Base-by-base conservation (phyloP, 1,140 invertebrate species). In the Aphidius ervi region DNA sequence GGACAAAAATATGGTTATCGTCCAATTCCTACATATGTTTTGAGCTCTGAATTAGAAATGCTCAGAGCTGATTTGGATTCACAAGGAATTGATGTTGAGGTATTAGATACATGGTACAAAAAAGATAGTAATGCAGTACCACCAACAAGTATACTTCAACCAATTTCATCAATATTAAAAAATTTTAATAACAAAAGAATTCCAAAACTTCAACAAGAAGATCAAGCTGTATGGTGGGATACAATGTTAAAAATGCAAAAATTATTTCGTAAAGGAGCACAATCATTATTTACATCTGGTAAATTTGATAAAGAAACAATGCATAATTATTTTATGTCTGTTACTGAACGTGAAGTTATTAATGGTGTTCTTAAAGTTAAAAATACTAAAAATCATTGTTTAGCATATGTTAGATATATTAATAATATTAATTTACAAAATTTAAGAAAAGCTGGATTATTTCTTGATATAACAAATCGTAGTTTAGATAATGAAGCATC, bases 271-370 rank as follows among this genome's bases (percentile, higher is more conserved):
- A 98, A 97, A 81, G 92, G 94, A 0, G 89, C 95, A 0, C 86
- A 88, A 37, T 92, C 92, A 4, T 81, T 97, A 9, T 93, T 86
- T 67, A 89, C 91, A 53, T 82, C 85, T 64, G 93, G 90, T 4
- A 93, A 92, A 78, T 91, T 99, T 70, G 89, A 91, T 69, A 88
- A 94, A 67, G 95, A 98, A 52, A 89, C 90, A 10, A 96, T 95
- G 87, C 96, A 99, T 69, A 98, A 98, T 78, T 99, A 98, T 78
- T 97, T 97, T 71, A 98, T 98, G 96, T 98, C 96, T 60, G 97
- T 99, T 9, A 99, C 97, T 1, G 97, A 99, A 81, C 81, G 96
- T 55, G 97, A 99, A 82, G 94, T 98, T 0, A 97, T 97, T 61
- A 95, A 97, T 68, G 96, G 97, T 0, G 84, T 98, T 45, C 74